Base-by-base conservation (phyloP, 1,140 invertebrate genomes). In the Panagrolaimus sp. region DNA sequence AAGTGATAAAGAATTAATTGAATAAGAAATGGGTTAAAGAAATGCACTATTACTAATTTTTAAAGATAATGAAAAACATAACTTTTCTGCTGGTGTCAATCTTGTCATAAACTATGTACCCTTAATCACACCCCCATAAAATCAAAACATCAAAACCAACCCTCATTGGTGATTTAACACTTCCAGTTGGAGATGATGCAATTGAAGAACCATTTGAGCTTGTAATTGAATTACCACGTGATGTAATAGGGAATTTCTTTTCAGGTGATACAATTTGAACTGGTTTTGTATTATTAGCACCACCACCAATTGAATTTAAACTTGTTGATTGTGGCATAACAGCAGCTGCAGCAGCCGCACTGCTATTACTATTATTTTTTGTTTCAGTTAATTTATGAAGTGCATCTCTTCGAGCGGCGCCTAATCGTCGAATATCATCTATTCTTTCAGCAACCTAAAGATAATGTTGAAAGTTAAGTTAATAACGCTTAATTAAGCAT, bases 341-440 rank as follows among this genome's bases (percentile, higher is more conserved):
- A 20, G 51, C 0, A 9, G 90, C n/a, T n/a, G n/a, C n/a, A n/a
- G n/a, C n/a, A n/a, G n/a, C n/a, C n/a, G n/a, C n/a, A n/a, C n/a
- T n/a, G n/a, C n/a, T n/a, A n/a, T n/a, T n/a, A n/a, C n/a, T n/a
- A n/a, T n/a, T n/a, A n/a, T n/a, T 87, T 31, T 88, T 85, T 27
- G 71, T 64, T 16, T 57, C 51, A 20, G 20, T 20, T 13, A 85
- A 72, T 65, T 80, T 82, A 70, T 80, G 78, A 13, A 87, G 76
- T 46, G 83, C 84, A 47, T 84, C 82, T 45, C 90, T 88, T 71
- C 91, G 87, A 83, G 93, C 92, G 44, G 91, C 89, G 84, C 92
- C 92, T 91, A 96, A 93, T 72, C 90, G 85, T 79, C 90, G 91
- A 0, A 96, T 91, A 86, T 96, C 93, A 82, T 95, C 92, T 78